Base-by-base conservation (phyloP, 1,140 invertebrate genomes). In the Drosophila athabasca region DNA sequence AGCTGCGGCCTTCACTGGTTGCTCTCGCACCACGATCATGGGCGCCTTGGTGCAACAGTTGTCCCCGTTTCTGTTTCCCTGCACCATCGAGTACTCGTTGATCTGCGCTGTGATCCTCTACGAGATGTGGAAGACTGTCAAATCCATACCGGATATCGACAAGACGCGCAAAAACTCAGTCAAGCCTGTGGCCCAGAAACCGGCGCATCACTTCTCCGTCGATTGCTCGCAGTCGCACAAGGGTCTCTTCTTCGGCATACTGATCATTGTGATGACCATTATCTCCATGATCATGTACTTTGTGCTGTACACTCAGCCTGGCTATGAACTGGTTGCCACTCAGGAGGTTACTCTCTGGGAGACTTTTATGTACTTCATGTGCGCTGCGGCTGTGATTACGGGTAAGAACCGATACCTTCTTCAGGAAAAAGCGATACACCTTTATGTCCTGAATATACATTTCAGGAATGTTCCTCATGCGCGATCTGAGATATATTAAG, bases 201-300 rank as follows among this genome's bases (percentile, higher is more conserved):
- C 80, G 0, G 91, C 90, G 6, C 96, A 97, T 90, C 96, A 97
- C 76, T 96, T 97, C 84, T 96, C 96, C 13, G 96, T 97, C 31
- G 97, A 98, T 91, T 98, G 97, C 91, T 96, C 96, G 1, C 96
- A 96, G 79, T 96, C 97, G 1, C 97, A 97, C 90, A 94, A 96
- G 68, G 96, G 96, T 0, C 93, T 98, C 3, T 98, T 98, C 90
- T 95, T 95, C 52, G 97, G 97, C 8, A 96, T 98, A 58, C 92
- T 98, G 8, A 92, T 97, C 3, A 95, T 97, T 44, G 96, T 97
- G 2, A 92, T 97, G 43, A 97, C 97, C 3, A 96, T 98, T 26
- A 96, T 98, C 62, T 96, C 96, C 17, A 94, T 97, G 57, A 97
- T 97, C 50, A 96, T 98, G 93, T 98, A 98, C 92, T 98, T 97